Evolutionary conservation across 2,888 invertebrate species (phyloP), one percentile per base, ranked within the genome.

Genomic region (Nephrotoma appendiculata): DNA sequence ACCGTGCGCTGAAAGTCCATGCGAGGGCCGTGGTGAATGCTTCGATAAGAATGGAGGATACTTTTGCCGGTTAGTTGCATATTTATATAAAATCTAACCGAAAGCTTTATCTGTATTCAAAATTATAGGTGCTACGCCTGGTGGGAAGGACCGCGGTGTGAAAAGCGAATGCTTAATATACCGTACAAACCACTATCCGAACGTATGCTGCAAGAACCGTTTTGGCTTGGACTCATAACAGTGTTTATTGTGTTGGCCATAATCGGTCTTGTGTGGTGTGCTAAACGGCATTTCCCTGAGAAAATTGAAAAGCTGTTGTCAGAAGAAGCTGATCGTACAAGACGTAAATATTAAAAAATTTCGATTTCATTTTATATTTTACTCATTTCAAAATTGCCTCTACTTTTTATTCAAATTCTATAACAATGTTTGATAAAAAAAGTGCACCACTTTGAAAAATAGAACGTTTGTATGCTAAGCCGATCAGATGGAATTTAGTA

Each of bases 201-300:
- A 89, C 92, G 96, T 42, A 96, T 97, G 95, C 92, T 97, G 44
- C 95, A 96, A 89, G 97, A 97, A 90, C 97, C 97, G 0, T 97
- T 97, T 91, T 97, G 97, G 97, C 92, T 97, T 83, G 97, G 97
- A 0, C 93, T 97, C 57, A 96, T 97, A 90, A 96, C 97, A 0
- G 96, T 97, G 0, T 95, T 95, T 89, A 94, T 95, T 9, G 96
- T 97, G 0, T 93, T 97, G 89, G 95, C 94, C 86, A 93, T 95
- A 88, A 96, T 97, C 88, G 96, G 96, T 15, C 92, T 96, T 86
- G 94, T 96, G 19, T 96, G 96, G 95, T 96, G 96, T 90, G 95
- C 96, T 88, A 96, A 96, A 90, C 92, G 96, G 86, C 96, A 96
- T 91, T 97, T 97, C 91, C 96, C 96, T 0, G 96, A 96, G 90